phyloP scores from a whole-genome alignment of 2,888 invertebrate species.

The Lomographa bimaculata region DNA sequence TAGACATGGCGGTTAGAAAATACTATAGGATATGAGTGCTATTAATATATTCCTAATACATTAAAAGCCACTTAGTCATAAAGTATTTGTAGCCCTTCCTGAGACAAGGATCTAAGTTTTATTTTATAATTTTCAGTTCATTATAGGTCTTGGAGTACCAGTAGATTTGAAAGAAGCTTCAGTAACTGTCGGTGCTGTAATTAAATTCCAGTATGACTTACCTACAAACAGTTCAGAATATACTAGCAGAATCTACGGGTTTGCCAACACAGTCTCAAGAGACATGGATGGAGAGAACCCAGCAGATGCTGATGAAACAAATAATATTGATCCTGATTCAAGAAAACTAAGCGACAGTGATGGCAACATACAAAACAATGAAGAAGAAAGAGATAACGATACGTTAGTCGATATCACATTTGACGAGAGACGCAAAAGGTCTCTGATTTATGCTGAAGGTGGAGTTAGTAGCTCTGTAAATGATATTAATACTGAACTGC shows the following conservation, averaged over 20 bases:
- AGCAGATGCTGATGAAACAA: conserved; percentile 36
- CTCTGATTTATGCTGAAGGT: conserved; percentile 65
- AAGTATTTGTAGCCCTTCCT: too few species aligned
- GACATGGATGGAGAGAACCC: conserved; percentile 58
- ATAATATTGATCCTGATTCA: conserved; percentile 39
- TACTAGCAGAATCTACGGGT: conserved; percentile 77
- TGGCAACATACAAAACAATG: conserved; percentile 29
- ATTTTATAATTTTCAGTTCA: conserved; percentile 77
- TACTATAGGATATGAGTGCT: too few species aligned
- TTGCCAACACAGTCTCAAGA: conserved; percentile 67
- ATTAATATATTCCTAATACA: too few species aligned
- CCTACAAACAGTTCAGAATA: conserved; percentile 85
- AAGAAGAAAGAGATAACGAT: conserved; percentile 50
- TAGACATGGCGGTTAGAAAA: too few species aligned
- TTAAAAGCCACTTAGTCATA: too few species aligned
- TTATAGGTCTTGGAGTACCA: conserved; percentile 87
- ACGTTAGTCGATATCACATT: conserved; percentile 72
- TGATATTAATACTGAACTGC: conserved; percentile 49
- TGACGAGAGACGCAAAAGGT: conserved; percentile 59
- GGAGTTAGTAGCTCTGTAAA: conserved; percentile 42
- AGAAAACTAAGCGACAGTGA: conserved; percentile 39
- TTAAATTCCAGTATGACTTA: conserved; percentile 87
- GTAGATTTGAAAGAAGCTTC: conserved; percentile 85
- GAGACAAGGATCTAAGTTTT: too few species aligned
- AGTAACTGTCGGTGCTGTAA: conserved; percentile 85